Evolutionary conservation across 1,140 invertebrate genomes (phyloP).

Genomic region (Drosophila persimilis): DNA sequence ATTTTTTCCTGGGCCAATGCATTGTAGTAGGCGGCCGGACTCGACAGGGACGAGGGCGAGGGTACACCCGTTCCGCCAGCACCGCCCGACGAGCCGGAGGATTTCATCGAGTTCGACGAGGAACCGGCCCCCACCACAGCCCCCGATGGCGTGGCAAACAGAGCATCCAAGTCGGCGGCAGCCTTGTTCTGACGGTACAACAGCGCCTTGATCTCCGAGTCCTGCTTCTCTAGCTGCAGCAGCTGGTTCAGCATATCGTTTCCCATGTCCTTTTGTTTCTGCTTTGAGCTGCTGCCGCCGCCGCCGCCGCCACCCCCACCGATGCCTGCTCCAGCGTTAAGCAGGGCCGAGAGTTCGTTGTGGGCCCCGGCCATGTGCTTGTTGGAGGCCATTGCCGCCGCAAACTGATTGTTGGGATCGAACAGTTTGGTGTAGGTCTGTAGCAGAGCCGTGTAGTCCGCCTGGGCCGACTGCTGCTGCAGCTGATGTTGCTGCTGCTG

Average conservation of each 20-base stretch:
- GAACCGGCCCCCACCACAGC: constrained; percentile 49
- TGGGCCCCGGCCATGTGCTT: constrained; percentile 64
- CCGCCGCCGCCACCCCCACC: constrained; percentile 28
- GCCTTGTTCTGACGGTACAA: constrained; percentile 78
- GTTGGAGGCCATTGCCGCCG: constrained; percentile 49
- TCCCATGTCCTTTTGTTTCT: constrained; percentile 70
- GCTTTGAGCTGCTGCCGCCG: constrained; percentile 32
- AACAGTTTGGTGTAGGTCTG: constrained; percentile 81
- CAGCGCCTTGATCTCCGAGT: constrained; percentile 72
- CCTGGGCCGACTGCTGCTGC: constrained; percentile 49
- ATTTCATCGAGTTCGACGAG: constrained; percentile 34
- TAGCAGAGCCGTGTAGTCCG: constrained; percentile 71
- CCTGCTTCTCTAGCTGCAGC: constrained; percentile 76
- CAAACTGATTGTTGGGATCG: constrained; percentile 75
- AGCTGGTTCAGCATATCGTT: constrained; percentile 79
- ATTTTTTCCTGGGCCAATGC: constrained; percentile 78
- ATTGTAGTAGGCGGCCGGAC: constrained; percentile 76
- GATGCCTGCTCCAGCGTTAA: constrained; percentile 59
- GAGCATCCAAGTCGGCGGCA: constrained; percentile 72
- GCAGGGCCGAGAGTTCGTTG: constrained; percentile 70
- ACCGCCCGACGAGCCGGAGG: constrained; percentile 14
- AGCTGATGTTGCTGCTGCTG: constrained; percentile 37
- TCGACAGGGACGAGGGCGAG: constrained; percentile 58
- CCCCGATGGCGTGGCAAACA: constrained; percentile 68
- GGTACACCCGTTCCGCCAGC: constrained; percentile 37